Base-by-base conservation (phyloP, 2,113 vertebrate genomes). In the Ochotona princeps region DNA sequence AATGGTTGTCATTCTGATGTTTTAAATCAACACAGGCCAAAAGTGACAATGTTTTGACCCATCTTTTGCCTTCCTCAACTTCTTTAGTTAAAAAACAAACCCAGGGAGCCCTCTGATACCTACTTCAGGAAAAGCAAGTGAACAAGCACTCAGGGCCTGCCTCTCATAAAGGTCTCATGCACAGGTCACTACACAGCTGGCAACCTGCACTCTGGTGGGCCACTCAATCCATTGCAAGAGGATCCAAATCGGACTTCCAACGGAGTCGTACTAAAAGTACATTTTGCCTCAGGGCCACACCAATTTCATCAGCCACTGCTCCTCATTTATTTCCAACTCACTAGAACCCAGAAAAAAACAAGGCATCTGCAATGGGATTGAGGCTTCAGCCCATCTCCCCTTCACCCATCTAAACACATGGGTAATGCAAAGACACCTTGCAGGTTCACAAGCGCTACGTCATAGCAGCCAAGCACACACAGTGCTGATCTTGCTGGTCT, bases 41-140 rank as follows among this genome's bases (percentile, higher is more conserved):
- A 0, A 73, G 7, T 65, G 23, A 69, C 25, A 18, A 61, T 15
- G 7, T 13, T 54, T 79, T 38, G 79, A 54, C 6, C 17, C 51
- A 80, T 67, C 14, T 30, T 69, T 44, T 87, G 32, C 35, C n/a
- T 72, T 82, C 83, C 30, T 66, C 47, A 47, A 51, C 51, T 86
- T 26, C 38, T 85, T 91, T 87, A 81, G 57, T 89, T 69, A 79
- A 65, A 92, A 90, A 88, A 35, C 4, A 66, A 51, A 87, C 72
- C 78, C 30, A 85, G 49, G 63, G 28, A 26, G 10, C 6, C 54
- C 63, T 54, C 61, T 65, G 35, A 82, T 61, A 72, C 17, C 66
- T 8, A 35, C 11, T 38, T 70, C 26, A 25, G 70, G 65, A 94
- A 76, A 84, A 72, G 0, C n/a, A 82, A 70, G 21, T 83, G 15